phyloP scores from a whole-genome alignment of 2,888 invertebrate genomes.

The Dinocampus coccinellae region DNA sequence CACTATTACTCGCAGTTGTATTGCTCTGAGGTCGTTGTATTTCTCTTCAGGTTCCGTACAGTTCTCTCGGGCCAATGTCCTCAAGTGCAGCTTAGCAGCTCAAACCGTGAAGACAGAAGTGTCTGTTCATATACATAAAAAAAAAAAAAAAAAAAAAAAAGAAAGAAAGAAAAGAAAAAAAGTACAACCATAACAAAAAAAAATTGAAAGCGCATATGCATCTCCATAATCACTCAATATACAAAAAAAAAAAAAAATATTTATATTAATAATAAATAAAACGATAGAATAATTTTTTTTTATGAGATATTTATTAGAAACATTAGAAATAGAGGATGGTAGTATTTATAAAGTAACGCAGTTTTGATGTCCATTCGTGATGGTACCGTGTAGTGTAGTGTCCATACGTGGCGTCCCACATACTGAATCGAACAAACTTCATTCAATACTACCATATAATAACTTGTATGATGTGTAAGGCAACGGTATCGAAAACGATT shows the following conservation, averaged over 20 bases:
- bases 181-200: not conserved
- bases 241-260: not conserved
- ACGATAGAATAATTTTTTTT: not conserved
- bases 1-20: constrained; percentile 3
- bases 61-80: constrained; percentile 13
- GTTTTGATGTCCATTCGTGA: constrained; percentile 57
- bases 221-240: not conserved
- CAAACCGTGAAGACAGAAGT: constrained; percentile 28
- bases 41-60: constrained; percentile 21
- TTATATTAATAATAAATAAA: not conserved
- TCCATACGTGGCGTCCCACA: constrained; percentile 61
- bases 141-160: not conserved
- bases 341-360: constrained; percentile 23
- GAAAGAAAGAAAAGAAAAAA: not conserved
- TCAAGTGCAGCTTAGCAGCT: constrained; percentile 15
- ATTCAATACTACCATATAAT: constrained; percentile 19
- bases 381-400: constrained; percentile 52
- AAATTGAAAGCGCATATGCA: not conserved
- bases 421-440: constrained; percentile 39
- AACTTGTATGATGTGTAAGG: constrained; percentile 15
- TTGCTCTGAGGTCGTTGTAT: constrained; percentile 25
- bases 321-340: constrained; percentile 3
- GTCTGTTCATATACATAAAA: not conserved
- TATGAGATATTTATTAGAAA: not conserved
- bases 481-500: constrained; percentile 59